phyloP scores from a whole-genome alignment of 2,888 invertebrate species.

The Gnatocerus cornutus region DNA sequence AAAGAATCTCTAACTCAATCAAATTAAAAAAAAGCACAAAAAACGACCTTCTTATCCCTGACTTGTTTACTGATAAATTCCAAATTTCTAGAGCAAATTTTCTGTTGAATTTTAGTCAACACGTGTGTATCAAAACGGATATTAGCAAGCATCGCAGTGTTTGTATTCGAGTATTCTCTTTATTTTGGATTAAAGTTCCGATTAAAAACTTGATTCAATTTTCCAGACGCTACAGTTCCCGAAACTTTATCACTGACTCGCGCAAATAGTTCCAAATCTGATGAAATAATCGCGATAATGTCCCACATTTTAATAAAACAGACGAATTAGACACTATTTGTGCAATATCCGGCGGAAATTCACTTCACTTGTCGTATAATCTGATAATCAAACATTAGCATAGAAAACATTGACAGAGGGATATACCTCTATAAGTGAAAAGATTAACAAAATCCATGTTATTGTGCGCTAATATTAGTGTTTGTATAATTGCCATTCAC shows the following conservation, averaged over 20 bases:
- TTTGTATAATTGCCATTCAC: constrained; percentile 49
- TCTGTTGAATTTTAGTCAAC: too few relatives aligned
- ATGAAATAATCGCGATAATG: constrained; percentile 5
- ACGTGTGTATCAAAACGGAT: too few relatives aligned
- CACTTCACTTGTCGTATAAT: constrained; percentile 56
- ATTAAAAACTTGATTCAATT: too few relatives aligned
- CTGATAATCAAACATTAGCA: constrained; percentile 62
- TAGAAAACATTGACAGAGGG: constrained; percentile 61
- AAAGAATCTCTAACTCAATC: too few relatives aligned
- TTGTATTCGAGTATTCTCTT: too few relatives aligned
- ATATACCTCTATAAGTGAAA: constrained; percentile 59
- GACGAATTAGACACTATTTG: constrained; percentile 41
- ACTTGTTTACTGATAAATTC: too few relatives aligned
- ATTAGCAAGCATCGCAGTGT: too few relatives aligned
- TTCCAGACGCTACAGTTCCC: background rate
- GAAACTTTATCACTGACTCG: background rate
- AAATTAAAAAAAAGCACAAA: too few relatives aligned
- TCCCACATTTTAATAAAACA: constrained; percentile 35
- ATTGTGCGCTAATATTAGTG: constrained; percentile 52
- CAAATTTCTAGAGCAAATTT: too few relatives aligned
- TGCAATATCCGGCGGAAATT: constrained; percentile 52
- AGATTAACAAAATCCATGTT: constrained; percentile 57
- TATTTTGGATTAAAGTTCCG: too few relatives aligned
- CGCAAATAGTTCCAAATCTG: background rate
- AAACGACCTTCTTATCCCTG: too few relatives aligned